A percentile compares a stretch with the other conserved stretches of the same genome.
Evolutionary conservation across 1,140 invertebrate species (phyloP).

Genomic region (Zophobas atratus): DNA sequence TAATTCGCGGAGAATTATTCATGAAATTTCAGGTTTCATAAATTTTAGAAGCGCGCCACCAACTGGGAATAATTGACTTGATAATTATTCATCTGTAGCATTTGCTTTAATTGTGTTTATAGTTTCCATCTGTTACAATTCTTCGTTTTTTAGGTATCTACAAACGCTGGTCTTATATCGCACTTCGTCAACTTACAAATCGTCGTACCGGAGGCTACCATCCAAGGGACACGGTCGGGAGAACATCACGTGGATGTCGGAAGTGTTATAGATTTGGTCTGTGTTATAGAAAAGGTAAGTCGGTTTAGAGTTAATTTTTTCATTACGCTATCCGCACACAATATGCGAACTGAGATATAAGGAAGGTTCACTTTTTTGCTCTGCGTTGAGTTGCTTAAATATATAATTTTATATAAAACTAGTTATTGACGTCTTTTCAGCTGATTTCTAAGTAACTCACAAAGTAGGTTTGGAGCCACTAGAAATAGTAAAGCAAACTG

Average conservation of each 20-base stretch:
- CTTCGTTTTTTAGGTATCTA: slow-evolving; percentile 81
- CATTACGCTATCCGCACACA: not conserved
- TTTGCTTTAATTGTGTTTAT: slow-evolving; percentile 35
- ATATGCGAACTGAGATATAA: not conserved
- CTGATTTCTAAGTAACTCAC: too few species aligned
- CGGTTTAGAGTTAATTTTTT: not conserved
- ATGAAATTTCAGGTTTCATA: slow-evolving; percentile 34
- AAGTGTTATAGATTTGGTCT: slow-evolving; percentile 91
- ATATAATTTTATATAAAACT: too few species aligned
- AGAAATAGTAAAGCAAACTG: too few species aligned
- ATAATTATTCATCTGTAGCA: slow-evolving; percentile 37
- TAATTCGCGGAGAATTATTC: slow-evolving; percentile 35
- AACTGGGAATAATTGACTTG: slow-evolving; percentile 39
- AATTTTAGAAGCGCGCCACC: slow-evolving; percentile 13
- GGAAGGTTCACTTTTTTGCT: not conserved
- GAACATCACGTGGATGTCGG: slow-evolving; percentile 93
- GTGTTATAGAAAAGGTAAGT: slow-evolving; percentile 93
- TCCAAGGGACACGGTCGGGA: slow-evolving; percentile 81
- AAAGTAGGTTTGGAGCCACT: too few species aligned
- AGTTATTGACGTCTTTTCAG: too few species aligned
- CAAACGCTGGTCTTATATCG: slow-evolving; percentile 86
- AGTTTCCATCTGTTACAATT: slow-evolving; percentile 6
- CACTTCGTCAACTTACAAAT: slow-evolving; percentile 92
- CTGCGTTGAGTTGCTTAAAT: too few species aligned
- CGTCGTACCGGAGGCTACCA: slow-evolving; percentile 90